Percentiles rank a stretch among this genome's conserved stretches.
phyloP scores from a whole-genome alignment of 2,888 invertebrate genomes.

The Neuroscelio doddi region DNA sequence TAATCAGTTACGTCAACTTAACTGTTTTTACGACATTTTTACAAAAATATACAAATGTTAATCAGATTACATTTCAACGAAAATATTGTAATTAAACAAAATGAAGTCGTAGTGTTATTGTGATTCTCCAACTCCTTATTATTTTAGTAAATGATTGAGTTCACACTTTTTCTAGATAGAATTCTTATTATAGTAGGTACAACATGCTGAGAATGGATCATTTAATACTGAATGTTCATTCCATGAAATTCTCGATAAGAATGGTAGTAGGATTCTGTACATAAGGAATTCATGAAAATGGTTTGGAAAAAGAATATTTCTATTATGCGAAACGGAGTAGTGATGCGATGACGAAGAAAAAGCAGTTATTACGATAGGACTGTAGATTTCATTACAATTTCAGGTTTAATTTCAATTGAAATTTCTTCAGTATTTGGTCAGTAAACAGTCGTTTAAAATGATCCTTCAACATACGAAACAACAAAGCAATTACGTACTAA shows the following conservation, averaged over 20 bases:
- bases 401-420: background rate
- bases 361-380: background rate
- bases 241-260: background rate
- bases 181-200: background rate
- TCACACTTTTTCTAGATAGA: background rate
- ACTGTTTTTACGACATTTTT: too few relatives aligned
- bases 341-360: background rate
- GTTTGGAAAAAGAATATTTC: background rate
- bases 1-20: too few relatives aligned
- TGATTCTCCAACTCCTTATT: background rate
- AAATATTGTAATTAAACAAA: too few relatives aligned
- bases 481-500: too few relatives aligned
- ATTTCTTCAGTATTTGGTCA: background rate
- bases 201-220: background rate
- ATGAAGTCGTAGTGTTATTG: too few relatives aligned
- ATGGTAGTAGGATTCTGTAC: background rate
- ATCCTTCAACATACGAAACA: too few relatives aligned
- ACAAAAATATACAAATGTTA: too few relatives aligned
- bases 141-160: background rate
- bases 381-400: background rate
- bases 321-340: background rate
- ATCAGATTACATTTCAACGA: too few relatives aligned
- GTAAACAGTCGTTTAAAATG: too few relatives aligned
- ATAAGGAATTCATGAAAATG: background rate
- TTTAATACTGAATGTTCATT: background rate